phyloP scores from a whole-genome alignment of 2,888 invertebrate species.

The Drosophila birchii region DNA sequence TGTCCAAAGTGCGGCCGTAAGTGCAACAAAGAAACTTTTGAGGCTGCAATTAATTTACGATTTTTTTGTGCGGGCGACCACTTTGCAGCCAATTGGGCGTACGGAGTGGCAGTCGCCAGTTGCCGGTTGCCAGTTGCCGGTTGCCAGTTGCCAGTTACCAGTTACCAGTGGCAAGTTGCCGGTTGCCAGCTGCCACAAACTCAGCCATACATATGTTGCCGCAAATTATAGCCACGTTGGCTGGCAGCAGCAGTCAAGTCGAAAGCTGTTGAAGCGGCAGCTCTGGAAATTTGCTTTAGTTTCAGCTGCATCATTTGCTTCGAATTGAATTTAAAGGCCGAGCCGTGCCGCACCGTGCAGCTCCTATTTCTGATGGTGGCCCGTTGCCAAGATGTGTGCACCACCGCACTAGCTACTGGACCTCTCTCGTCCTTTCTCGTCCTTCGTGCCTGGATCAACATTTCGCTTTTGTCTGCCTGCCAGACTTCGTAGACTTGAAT shows the following conservation, averaged over 20 bases:
- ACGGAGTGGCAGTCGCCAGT: slow-evolving; percentile 30
- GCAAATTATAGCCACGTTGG: slow-evolving; percentile 56
- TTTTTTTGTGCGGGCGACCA: slow-evolving; percentile 46
- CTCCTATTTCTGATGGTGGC: slow-evolving; percentile 71
- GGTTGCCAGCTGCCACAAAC: slow-evolving; percentile 47
- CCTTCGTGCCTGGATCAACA: slow-evolving; percentile 60
- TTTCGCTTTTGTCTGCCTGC: slow-evolving; percentile 65
- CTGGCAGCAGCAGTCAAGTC: slow-evolving; percentile 61
- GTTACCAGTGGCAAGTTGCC: slow-evolving; percentile 15
- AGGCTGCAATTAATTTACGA: slow-evolving; percentile 62
- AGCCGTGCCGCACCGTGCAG: background rate
- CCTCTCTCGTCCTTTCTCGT: background rate
- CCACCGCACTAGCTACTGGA: slow-evolving; percentile 8
- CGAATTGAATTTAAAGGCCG: slow-evolving; percentile 70
- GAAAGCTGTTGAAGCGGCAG: slow-evolving; percentile 66
- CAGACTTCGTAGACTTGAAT: slow-evolving; percentile 55
- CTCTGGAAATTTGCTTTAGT: slow-evolving; percentile 59
- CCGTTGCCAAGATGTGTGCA: slow-evolving; percentile 63
- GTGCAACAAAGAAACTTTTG: slow-evolving; percentile 39
- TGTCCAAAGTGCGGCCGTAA: slow-evolving; percentile 15
- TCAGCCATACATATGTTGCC: slow-evolving; percentile 55
- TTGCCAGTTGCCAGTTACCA: slow-evolving; percentile 17
- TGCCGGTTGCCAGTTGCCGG: slow-evolving; percentile 29
- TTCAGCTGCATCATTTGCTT: slow-evolving; percentile 56
- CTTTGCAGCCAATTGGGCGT: slow-evolving; percentile 48